These are phyloP conservation scores for Athene cunicularia DNA, from an alignment of 2,113 vertebrate species.

Conservation along the genomic window DNA sequence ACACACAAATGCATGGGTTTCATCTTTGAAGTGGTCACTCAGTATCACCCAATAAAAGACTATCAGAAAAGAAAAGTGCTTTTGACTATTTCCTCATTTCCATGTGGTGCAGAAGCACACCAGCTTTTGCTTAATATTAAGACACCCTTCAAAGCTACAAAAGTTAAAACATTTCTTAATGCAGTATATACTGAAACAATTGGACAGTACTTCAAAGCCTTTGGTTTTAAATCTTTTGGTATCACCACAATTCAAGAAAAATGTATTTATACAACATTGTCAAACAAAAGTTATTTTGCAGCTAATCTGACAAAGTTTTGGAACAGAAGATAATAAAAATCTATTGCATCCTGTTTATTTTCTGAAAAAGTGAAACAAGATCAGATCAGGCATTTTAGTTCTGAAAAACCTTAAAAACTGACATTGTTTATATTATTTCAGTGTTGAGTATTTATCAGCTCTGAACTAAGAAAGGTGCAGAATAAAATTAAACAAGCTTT, in stretches of 20 bases:
- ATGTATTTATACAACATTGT: slow-evolving; percentile 31
- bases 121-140: slow-evolving; percentile 27
- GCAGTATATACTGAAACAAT: slow-evolving; percentile 23
- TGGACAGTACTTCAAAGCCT: slow-evolving; percentile 50
- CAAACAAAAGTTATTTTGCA: slow-evolving; percentile 38
- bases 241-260: background rate
- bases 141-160: slow-evolving; percentile 42
- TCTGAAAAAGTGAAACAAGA: slow-evolving; percentile 17
- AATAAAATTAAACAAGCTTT: background rate
- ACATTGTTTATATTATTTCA: background rate
- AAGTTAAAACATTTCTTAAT: slow-evolving; percentile 37
- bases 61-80: slow-evolving; percentile 15
- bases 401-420: background rate
- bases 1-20: background rate
- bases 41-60: slow-evolving; percentile 21
- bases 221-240: background rate
- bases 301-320: background rate
- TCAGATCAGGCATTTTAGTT: background rate
- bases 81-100: slow-evolving; percentile 30
- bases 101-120: slow-evolving; percentile 1
- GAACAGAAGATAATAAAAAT: slow-evolving; percentile 8
- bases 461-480: background rate
- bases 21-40: slow-evolving; percentile 35
- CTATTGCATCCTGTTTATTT: slow-evolving; percentile 31
- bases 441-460: background rate